Base-by-base conservation (phyloP, 2,888 invertebrate species). In the Allygus modestus region DNA sequence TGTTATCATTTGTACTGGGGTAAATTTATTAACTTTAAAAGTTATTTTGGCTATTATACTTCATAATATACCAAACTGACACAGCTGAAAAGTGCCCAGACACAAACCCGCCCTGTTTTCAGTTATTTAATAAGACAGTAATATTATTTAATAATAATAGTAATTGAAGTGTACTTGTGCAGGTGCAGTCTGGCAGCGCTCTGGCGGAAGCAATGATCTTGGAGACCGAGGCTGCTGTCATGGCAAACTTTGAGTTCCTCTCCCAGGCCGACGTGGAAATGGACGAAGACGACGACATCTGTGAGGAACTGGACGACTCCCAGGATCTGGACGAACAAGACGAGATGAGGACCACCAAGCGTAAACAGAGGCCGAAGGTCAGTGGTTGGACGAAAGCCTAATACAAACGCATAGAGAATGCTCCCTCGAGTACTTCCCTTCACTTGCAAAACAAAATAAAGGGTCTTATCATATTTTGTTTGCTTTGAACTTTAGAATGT, bases 201-300 rank as follows among this genome's bases (percentile, higher is more conserved):
- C 91, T 95, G 89, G 92, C 94, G 69, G 94, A 96, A 93, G 93
- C 94, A 89, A 97, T 97, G 92, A 94, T 96, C 90, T 91, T 95
- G 89, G 97, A 97, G 89, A 94, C 95, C 11, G 97, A 97, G 90
- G 97, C 97, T 82, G 97, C 98, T 51, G 98, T 99, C 84, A 96
- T 98, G 94, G 98, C 97, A 82, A 98, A 98, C 91, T 97, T 99
- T 91, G 98, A 98, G 91, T 99, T 98, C 91, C 93, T 99, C 87
- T 95, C 96, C 85, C 97, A 97, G 87, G 92, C 91, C 87, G 96
- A 96, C 88, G 93, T 93, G 88, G 94, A 94, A 88, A 92, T 93
- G 87, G 96, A 96, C 88, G 90, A 91, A 87, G 92, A 95, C 88
- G 95, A 95, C 88, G 92, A 93, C 31, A 93, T 91, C 82, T 92